Base-by-base conservation (phyloP, 2,888 invertebrate species). In the Parascotia fuliginaria region DNA sequence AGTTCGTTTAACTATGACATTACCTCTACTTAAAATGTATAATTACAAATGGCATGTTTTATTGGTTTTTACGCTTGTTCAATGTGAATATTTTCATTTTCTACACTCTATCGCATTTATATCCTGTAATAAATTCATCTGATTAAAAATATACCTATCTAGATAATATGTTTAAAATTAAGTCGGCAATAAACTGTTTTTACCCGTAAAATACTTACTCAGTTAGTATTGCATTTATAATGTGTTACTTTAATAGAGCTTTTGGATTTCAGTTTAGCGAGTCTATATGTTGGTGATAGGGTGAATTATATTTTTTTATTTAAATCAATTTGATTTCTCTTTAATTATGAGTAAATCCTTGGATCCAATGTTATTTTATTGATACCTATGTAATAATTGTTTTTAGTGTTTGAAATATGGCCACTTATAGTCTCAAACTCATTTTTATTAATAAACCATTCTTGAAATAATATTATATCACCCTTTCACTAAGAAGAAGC, bases 21-120 rank as follows among this genome's bases (percentile, higher is more conserved):
- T 19, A 19, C 5, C 19, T 2, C 5, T 5, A 19, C 19, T 19
- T 3, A 19, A 19, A 19, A 19, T 3, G 5, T 3, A 5, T 5
- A 5, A 19, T 3, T 5, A 19, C 5, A 19, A 19, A 19, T 42
- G 38, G 13, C 15, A 33, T 43, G 85, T 87, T 87, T 87, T 85
- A 86, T 87, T 89, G 89, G 89, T 90, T 91, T n/a, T 87, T 85
- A 77, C 74, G 70, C 56, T 54, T 14, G 33, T 60, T 70, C 58
- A 58, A 55, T 76, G 71, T 79, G 70, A 73, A 80, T 79, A 80
- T 76, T 81, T 78, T 64, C 64, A 84, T 90, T 92, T 92, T 91
- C 91, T 92, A 92, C 91, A 91, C 91, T 91, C 81, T 90, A 90
- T 92, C 90, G 77, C 79, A 80, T 81, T 73, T 66, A 36, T 50